A percentile compares a stretch with the other conserved stretches of the same genome.
These are phyloP conservation scores for Dendrolimus houi DNA, from an alignment of 2,888 invertebrate genomes.

Conservation along the genomic window DNA sequence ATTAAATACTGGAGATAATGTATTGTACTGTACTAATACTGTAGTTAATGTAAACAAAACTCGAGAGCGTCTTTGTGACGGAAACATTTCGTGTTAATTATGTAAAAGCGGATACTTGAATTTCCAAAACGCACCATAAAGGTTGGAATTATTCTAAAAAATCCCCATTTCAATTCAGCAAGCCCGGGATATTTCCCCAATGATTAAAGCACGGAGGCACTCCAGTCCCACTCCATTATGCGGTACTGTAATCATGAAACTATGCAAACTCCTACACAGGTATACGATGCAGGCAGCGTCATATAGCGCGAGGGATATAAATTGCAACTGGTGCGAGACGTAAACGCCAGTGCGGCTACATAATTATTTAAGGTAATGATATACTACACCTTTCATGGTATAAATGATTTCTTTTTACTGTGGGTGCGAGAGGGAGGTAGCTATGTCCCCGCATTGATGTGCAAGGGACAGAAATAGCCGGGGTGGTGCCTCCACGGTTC, in stretches of 20 bases:
- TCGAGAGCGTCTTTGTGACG: no score
- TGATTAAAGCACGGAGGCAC: slow-evolving; percentile 56
- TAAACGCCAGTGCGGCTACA: slow-evolving; percentile 20
- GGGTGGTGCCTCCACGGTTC: slow-evolving; percentile 41
- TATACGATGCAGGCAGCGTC: no score
- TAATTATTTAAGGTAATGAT: slow-evolving; percentile 74
- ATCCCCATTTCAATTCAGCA: slow-evolving; percentile 3
- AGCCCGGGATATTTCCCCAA: slow-evolving; percentile 59
- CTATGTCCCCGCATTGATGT: slow-evolving; percentile 5
- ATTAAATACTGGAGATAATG: no score
- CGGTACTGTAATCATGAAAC: slow-evolving; percentile 63
- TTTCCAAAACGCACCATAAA: background rate
- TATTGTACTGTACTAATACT: no score
- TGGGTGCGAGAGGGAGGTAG: slow-evolving; percentile 27
- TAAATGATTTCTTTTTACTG: slow-evolving; percentile 58
- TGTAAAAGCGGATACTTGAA: background rate
- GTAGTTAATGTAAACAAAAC: no score
- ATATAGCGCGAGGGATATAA: no score
- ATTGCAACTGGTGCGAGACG: no score
- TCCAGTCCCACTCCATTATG: slow-evolving; percentile 58
- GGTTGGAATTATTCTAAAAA: background rate
- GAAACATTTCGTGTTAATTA: background rate
- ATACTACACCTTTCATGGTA: slow-evolving; percentile 58
- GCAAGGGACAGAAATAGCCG: slow-evolving; percentile 18
- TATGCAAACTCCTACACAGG: slow-evolving; percentile 24